Evolutionary conservation across 2,888 invertebrate genomes (phyloP), one percentile per base, ranked within the genome.

Genomic region (Aproaerema taeniolella): DNA sequence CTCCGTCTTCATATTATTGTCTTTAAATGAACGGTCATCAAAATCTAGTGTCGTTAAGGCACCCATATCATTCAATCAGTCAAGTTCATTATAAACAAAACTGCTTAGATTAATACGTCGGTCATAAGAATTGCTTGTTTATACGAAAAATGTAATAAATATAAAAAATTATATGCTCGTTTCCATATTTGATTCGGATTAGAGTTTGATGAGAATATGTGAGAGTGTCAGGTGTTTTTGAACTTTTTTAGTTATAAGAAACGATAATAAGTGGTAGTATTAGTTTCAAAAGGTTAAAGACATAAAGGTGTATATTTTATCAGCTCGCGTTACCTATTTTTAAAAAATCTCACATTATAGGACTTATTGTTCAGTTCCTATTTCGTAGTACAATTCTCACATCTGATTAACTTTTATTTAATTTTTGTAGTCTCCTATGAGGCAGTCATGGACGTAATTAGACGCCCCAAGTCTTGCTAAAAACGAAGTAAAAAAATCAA

Each of bases 31-130:
- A 5, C 3, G 29, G 2, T 30, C 37, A 30, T 30, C 45, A 41
- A 50, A 52, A 7, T 15, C 28, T 49, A 55, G 65, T 53, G 54
- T 53, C 45, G 47, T 59, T 52, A 55, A 43, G 43, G 47, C 50
- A 51, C 46, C 54, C 54, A 67, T 66, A 65, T 61, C 56, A 66
- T 67, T 70, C 58, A 67, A 67, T 71, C 67, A 69, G 55, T 55
- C 50, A 47, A 52, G 54, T 57, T 65, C 66, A 68, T 70, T 68
- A 67, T 58, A 58, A 55, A 53, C 44, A 59, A 53, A 62, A 26
- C 26, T 55, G 51, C 41, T 42, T 29, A 53, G 45, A 52, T 59
- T 58, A 58, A 58, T 58, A 57, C 41, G 45, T 50, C 38, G 45
- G 44, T 52, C 48, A 60, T 56, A 52, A 49, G 55, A 44, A 55